Conservation (phyloP, 2,888 invertebrate species). For the Melinopterus prodromus region DNA sequence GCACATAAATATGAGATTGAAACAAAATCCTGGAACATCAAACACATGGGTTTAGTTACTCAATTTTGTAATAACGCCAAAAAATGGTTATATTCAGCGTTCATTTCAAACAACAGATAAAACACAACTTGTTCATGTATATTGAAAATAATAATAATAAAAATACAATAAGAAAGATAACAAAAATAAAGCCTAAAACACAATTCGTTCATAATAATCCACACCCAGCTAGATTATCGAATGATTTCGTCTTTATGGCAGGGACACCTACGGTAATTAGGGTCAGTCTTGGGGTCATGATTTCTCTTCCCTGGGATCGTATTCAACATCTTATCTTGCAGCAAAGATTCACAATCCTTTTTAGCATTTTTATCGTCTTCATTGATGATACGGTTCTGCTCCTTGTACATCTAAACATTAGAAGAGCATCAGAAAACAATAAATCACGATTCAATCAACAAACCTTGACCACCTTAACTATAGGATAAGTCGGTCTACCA, state of each 20-base stretch:
- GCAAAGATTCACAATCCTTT: not conserved
- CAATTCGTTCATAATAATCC: not conserved
- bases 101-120: not conserved
- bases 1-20: too few species aligned
- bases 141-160: not conserved
- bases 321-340: conserved; percentile 27
- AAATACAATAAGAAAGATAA: not conserved
- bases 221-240: not conserved
- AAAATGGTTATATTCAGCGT: too few species aligned
- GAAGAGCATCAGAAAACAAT: not conserved
- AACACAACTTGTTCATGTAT: not conserved
- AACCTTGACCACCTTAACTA: conserved; percentile 59
- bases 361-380: not conserved
- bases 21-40: too few species aligned
- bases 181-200: not conserved
- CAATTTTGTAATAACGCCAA: too few species aligned
- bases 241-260: conserved; percentile 25
- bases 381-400: not conserved
- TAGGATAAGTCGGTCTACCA: conserved; percentile 60
- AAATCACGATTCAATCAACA: conserved; percentile 15
- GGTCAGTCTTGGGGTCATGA: conserved; percentile 38
- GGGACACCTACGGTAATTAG: conserved; percentile 32
- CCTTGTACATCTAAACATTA: conserved; percentile 14
- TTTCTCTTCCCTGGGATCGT: conserved; percentile 38
- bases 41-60: too few species aligned